Conservation (phyloP, 2,797 vertebrate genomes). For the Miichthys miiuy region DNA sequence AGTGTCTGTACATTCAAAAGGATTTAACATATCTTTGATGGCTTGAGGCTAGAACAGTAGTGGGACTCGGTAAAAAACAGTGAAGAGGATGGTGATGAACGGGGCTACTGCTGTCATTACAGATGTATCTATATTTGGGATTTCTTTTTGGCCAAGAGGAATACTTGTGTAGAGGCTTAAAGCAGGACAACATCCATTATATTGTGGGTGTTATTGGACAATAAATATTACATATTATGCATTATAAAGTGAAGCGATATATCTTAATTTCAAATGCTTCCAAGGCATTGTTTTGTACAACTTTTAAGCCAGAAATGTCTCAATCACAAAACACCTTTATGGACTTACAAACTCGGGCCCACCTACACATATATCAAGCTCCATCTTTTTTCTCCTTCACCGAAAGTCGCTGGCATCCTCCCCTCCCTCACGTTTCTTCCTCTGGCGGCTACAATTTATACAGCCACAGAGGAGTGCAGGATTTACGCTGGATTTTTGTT, state of each 20-base stretch:
- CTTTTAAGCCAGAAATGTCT: neutral
- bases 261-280: conserved; percentile 21
- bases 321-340: conserved; percentile 11
- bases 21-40: conserved; percentile 69
- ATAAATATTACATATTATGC: conserved; percentile 16
- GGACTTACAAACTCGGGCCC: conserved; percentile 9
- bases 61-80: conserved; percentile 57
- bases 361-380: conserved; percentile 16
- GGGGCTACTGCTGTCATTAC: conserved; percentile 62
- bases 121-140: conserved; percentile 50
- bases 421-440: conserved; percentile 44
- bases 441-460: conserved; percentile 64
- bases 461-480: conserved; percentile 83
- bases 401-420: conserved; percentile 15
- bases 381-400: conserved; percentile 17
- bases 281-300: neutral
- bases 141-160: conserved; percentile 27
- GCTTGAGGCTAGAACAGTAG: conserved; percentile 67
- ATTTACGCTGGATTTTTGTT: conserved; percentile 98
- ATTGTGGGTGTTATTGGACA: conserved; percentile 3
- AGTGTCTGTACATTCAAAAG: conserved; percentile 68
- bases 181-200: conserved; percentile 6
- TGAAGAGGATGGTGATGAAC: conserved; percentile 57
- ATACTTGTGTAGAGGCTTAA: conserved; percentile 3
- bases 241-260: conserved; percentile 15